These are phyloP conservation scores for Drosophila tani DNA, from an alignment of 1,140 invertebrate genomes.

Conservation along the genomic window DNA sequence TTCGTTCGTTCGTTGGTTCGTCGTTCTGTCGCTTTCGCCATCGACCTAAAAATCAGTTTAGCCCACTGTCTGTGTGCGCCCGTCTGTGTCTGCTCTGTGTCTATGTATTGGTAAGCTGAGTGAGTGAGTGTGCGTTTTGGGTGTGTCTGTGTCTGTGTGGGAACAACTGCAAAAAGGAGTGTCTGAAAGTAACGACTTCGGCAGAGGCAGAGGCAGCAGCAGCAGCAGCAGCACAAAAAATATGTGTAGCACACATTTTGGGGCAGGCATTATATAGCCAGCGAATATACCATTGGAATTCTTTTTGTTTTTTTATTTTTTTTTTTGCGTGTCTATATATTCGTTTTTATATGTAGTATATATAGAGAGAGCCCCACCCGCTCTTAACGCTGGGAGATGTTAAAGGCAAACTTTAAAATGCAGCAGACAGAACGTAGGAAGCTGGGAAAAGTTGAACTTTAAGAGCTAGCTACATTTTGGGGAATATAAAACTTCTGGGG, in stretches of 20 bases:
- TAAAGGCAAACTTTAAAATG: conserved; percentile 48
- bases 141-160: conserved; percentile 41
- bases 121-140: conserved; percentile 15
- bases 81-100: conserved; percentile 30
- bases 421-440: conserved; percentile 18
- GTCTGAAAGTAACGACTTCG: conserved; percentile 66
- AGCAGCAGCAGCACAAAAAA: conserved; percentile 58
- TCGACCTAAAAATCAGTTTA: conserved; percentile 82
- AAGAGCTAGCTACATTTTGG: conserved; percentile 12
- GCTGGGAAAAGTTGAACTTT: conserved; percentile 17
- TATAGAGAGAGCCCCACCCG: conserved; percentile 9
- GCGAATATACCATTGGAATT: conserved; percentile 20
- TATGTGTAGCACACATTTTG: conserved; percentile 75
- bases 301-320: conserved; percentile 11
- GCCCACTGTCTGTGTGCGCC: conserved; percentile 55
- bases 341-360: conserved; percentile 1
- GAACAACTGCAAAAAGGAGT: conserved; percentile 72
- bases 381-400: not conserved
- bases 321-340: conserved; percentile 19
- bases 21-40: conserved; percentile 70
- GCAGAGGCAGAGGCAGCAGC: conserved; percentile 27
- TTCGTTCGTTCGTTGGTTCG: conserved; percentile 29
- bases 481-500: not conserved
- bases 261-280: conserved; percentile 46
- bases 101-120: conserved; percentile 15